Evolutionary conservation across 1,140 invertebrate species (phyloP).

Genomic region (Danaus plexippus): DNA sequence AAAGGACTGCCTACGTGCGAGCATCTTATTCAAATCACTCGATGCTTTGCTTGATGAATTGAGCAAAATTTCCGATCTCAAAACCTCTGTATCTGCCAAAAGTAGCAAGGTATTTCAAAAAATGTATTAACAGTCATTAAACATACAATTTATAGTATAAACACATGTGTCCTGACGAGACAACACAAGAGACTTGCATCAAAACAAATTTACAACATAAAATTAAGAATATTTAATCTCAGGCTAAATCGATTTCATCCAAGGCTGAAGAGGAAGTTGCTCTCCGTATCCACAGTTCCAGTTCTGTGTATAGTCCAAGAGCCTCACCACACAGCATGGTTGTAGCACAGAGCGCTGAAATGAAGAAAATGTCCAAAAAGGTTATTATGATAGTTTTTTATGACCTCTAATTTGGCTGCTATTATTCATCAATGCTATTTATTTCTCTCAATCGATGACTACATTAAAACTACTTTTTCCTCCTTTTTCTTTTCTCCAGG

Average conservation of each 20-base stretch:
- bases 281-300: conserved; percentile 44
- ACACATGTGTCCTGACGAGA: too few relatives aligned
- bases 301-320: conserved; percentile 43
- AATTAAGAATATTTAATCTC: conserved; percentile 1
- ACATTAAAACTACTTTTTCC: too few relatives aligned
- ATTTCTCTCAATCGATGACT: too few relatives aligned
- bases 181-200: too few relatives aligned
- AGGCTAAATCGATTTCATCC: conserved; percentile 50
- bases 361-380: conserved; percentile 56
- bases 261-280: conserved; percentile 51
- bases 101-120: conserved; percentile 54
- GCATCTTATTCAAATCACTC: conserved; percentile 47
- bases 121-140: too few relatives aligned
- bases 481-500: conserved; percentile 27
- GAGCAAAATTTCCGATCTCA: conserved; percentile 29
- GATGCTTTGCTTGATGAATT: conserved; percentile 55
- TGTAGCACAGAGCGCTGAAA: conserved; percentile 35
- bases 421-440: too few relatives aligned
- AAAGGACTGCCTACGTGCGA: conserved; percentile 41
- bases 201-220: too few relatives aligned
- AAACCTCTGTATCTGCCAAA: conserved; percentile 40
- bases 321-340: conserved; percentile 41
- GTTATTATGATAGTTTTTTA: conserved; percentile 15
- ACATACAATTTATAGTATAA: too few relatives aligned
- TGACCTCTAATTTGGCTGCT: too few relatives aligned